Percentiles rank a stretch among this genome's conserved stretches.
Evolutionary conservation across 1,140 invertebrate species (phyloP).

Genomic region (Atopsyche davidsoni): DNA sequence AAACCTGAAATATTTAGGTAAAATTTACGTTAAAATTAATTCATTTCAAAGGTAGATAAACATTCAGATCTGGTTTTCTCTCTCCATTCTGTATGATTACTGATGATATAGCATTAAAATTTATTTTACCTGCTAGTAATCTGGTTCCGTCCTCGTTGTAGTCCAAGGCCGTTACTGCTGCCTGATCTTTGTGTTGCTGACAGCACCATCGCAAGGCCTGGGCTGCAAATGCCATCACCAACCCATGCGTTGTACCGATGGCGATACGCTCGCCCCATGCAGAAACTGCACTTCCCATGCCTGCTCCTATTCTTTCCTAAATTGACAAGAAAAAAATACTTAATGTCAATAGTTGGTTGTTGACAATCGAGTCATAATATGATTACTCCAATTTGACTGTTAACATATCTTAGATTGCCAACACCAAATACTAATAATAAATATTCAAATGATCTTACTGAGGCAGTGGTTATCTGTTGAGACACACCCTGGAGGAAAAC

Average conservation of each 20-base stretch:
- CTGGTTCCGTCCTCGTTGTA: conserved; percentile 84
- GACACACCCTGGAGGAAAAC: conserved; percentile 78
- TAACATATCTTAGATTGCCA: no score
- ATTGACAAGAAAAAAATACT: conserved; percentile 33
- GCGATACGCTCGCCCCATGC: conserved; percentile 74
- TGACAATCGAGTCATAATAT: no score
- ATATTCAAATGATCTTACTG: conserved; percentile 59
- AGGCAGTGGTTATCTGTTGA: conserved; percentile 75
- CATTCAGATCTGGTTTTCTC: no score
- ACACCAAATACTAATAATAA: no score
- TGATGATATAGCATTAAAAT: not conserved
- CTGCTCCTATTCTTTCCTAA: conserved; percentile 83
- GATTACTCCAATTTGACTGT: no score
- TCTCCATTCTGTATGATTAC: no score
- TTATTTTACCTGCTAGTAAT: conserved; percentile 68
- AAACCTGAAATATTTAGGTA: conserved; percentile 39
- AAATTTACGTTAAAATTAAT: no score
- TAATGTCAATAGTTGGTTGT: no score
- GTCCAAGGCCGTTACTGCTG: conserved; percentile 77
- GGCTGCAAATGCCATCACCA: conserved; percentile 84
- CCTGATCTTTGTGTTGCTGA: conserved; percentile 64
- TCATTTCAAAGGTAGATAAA: no score
- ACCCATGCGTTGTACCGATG: conserved; percentile 89
- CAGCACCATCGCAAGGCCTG: conserved; percentile 84
- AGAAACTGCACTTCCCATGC: conserved; percentile 75